These are phyloP conservation scores for Nymphalis c-album DNA, from an alignment of 2,888 invertebrate species.

Conservation along the genomic window DNA sequence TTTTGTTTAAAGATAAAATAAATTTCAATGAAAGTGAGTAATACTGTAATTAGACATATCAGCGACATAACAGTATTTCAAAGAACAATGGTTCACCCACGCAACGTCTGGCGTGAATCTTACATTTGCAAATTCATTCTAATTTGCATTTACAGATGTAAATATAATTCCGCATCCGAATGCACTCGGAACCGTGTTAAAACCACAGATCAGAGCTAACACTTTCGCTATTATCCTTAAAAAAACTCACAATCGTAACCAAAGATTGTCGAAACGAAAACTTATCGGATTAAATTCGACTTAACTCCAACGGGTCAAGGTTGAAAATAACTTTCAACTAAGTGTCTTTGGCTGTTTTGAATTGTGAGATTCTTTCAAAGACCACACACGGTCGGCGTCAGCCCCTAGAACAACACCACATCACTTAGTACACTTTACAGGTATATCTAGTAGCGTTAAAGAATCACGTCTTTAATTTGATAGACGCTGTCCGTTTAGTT, in stretches of 20 bases:
- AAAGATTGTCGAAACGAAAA: conserved; percentile 12
- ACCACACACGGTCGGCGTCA: conserved; percentile 79
- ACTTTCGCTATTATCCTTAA: conserved; percentile 75
- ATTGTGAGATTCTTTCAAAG: conserved; percentile 49
- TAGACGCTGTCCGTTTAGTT: conserved; percentile 40
- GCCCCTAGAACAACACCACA: conserved; percentile 76
- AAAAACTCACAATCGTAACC: conserved; percentile 42
- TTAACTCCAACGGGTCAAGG: conserved; percentile 45
- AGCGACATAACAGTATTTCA: conserved; percentile 53
- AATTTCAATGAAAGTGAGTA: conserved; percentile 25
- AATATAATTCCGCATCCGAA: conserved; percentile 36
- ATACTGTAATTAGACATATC: conserved; percentile 53
- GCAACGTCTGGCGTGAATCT: conserved; percentile 66
- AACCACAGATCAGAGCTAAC: conserved; percentile 70
- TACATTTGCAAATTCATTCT: conserved; percentile 52
- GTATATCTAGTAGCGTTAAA: conserved; percentile 71
- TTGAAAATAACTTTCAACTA: conserved; percentile 43
- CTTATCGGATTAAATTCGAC: conserved; percentile 38
- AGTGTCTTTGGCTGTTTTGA: conserved; percentile 45
- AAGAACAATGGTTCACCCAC: conserved; percentile 76
- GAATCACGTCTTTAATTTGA: conserved; percentile 58
- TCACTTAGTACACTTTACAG: conserved; percentile 78
- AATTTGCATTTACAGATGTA: conserved; percentile 65
- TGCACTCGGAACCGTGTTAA: conserved; percentile 54
- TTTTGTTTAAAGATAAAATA: background rate